Evolutionary conservation across 2,797 vertebrate species (phyloP).

Genomic region (Sebastiscus tertius): DNA sequence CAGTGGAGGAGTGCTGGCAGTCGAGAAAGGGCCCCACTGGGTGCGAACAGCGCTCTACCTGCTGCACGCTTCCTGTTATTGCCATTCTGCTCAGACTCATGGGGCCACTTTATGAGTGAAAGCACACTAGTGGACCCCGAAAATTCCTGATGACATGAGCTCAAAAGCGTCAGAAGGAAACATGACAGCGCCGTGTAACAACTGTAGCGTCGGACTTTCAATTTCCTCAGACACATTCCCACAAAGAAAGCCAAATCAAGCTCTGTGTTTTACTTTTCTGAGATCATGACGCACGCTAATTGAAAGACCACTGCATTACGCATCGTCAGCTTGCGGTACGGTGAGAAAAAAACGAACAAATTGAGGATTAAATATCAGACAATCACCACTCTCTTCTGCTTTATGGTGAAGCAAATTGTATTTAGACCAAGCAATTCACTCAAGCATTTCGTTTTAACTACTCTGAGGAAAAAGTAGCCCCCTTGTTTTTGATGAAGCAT

Average conservation of each 20-base stretch:
- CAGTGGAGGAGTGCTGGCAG: slow-evolving; percentile 51
- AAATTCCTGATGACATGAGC: slow-evolving; percentile 10
- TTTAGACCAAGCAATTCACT: slow-evolving; percentile 54
- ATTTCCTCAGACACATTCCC: slow-evolving; percentile 27
- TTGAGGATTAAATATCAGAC: slow-evolving; percentile 58
- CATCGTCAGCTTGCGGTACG: slow-evolving; percentile 25
- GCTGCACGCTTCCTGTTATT: slow-evolving; percentile 72
- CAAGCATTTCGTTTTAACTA: slow-evolving; percentile 60
- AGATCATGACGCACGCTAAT: slow-evolving; percentile 8
- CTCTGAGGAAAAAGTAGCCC: slow-evolving; percentile 58
- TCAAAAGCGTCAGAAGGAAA: slow-evolving; percentile 18
- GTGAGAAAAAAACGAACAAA: slow-evolving; percentile 61
- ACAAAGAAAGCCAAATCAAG: slow-evolving; percentile 23
- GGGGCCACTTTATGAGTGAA: slow-evolving; percentile 25
- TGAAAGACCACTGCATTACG: slow-evolving; percentile 38
- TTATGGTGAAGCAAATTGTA: slow-evolving; percentile 48
- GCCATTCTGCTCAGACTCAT: slow-evolving; percentile 27
- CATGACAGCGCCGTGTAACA: not conserved
- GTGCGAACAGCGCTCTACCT: slow-evolving; percentile 63
- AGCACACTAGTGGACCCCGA: not conserved
- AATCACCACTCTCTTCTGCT: slow-evolving; percentile 49
- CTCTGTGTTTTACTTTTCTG: slow-evolving; percentile 22
- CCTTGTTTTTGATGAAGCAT: slow-evolving; percentile 59
- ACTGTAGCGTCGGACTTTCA: slow-evolving; percentile 4
- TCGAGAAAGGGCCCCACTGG: slow-evolving; percentile 42